Conservation (phyloP, 2,113 vertebrate genomes). For the Gila orcuttii region DNA sequence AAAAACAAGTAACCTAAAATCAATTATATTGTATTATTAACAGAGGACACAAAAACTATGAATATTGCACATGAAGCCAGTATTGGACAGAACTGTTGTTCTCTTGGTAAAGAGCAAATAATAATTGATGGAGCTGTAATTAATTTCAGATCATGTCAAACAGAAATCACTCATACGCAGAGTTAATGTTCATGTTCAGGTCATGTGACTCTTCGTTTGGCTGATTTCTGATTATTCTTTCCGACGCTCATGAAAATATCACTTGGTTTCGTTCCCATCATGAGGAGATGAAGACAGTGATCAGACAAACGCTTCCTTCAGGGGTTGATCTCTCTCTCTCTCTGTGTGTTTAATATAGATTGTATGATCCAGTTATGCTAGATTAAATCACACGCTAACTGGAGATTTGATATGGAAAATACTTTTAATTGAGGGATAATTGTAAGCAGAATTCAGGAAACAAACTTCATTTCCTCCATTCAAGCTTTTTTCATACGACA, state of each 20-base stretch:
- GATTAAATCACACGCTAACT: not conserved
- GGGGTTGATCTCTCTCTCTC: not conserved
- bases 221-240: slow-evolving; percentile 3
- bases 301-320: not conserved
- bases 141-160: slow-evolving; percentile 32
- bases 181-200: slow-evolving; percentile 31
- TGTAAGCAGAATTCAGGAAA: not conserved
- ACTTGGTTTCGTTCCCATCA: slow-evolving; percentile 28
- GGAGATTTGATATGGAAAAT: not conserved
- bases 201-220: slow-evolving; percentile 20
- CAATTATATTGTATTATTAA: not conserved
- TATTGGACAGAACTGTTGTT: not conserved
- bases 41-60: not conserved
- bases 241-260: not conserved
- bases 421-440: not conserved
- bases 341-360: not conserved
- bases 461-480: not conserved
- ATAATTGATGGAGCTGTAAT: slow-evolving; percentile 32
- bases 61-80: not conserved
- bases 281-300: not conserved
- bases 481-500: not conserved
- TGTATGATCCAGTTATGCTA: not conserved
- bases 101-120: not conserved
- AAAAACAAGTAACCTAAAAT: not conserved
- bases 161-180: slow-evolving; percentile 37